These are phyloP conservation scores for Limnephilus rhombicus DNA, from an alignment of 2,888 invertebrate genomes.

Conservation along the genomic window DNA sequence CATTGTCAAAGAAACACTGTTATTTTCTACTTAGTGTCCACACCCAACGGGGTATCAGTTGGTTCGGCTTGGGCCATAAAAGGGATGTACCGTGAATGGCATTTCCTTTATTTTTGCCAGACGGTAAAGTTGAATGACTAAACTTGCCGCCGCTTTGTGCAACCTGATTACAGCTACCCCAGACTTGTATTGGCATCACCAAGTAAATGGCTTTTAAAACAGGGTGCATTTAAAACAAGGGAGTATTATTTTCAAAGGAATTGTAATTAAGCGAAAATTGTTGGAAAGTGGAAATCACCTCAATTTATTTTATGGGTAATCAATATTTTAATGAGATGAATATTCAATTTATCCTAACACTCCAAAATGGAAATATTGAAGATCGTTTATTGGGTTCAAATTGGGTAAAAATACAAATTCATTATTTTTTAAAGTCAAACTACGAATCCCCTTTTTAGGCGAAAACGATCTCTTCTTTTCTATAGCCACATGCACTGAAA, in stretches of 20 bases:
- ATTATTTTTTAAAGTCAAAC: neutral
- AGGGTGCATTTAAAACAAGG: neutral
- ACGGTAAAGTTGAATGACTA: constrained; percentile 22
- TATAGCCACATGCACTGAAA: no score
- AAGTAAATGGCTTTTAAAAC: constrained; percentile 2
- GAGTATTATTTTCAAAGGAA: constrained; percentile 11
- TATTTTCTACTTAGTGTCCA: neutral
- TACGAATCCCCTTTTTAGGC: neutral
- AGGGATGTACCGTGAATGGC: neutral
- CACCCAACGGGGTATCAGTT: neutral
- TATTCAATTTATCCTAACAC: neutral
- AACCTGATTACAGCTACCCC: constrained; percentile 19
- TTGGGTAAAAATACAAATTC: neutral
- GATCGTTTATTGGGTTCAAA: neutral
- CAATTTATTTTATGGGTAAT: neutral
- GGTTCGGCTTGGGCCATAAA: neutral
- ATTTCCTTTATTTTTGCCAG: constrained; percentile 21
- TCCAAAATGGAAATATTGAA: neutral
- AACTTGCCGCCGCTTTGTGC: constrained; percentile 10
- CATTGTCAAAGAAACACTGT: neutral
- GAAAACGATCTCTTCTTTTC: neutral
- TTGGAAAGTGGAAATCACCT: neutral
- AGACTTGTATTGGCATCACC: neutral
- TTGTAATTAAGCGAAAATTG: neutral
- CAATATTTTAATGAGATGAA: neutral